Evolutionary conservation across 2,888 invertebrate genomes (phyloP), one percentile per base, ranked within the genome.

Genomic region (Apamea sordens): DNA sequence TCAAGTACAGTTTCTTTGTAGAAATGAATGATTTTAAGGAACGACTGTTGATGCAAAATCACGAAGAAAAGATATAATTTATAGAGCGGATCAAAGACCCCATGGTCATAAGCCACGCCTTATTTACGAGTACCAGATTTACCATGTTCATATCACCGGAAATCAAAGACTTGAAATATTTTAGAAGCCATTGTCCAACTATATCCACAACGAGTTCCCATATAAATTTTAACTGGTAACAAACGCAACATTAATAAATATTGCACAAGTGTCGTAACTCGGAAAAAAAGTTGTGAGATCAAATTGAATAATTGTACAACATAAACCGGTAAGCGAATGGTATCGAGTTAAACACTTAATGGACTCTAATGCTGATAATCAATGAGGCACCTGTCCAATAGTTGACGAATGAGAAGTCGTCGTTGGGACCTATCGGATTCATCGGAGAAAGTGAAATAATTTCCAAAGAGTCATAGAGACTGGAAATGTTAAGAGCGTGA

Each of bases 301-400:
- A 90, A 92, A 94, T 95, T 94, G 93, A 94, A 94, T 95, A 96
- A 89, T 89, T 86, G 88, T 82, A 84, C 86, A 71, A 94, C 91
- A 89, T 83, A 89, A 94, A 94, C 94, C 93, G 93, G 94, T 94
- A 91, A 91, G 90, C 91, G 91, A 94, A 94, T 93, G 92, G 93
- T 95, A 95, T 96, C 95, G 94, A 95, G 92, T 95, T 95, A 95
- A 96, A 94, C 91, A 92, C 93, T 92, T 96, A 95, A 95, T 95
- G 95, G 95, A 92, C 91, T 92, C 93, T 94, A 94, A 94, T 89
- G 68, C 88, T 93, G 94, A 94, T 95, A 94, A 94, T 94, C 94
- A 91, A 92, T 91, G 92, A 86, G 92, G 91, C 94, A 96, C 95
- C 95, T 96, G 96, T 96, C 95, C 87, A 84, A 87, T 80, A 86